Conservation (phyloP, 2,888 invertebrate genomes). For the Ypsolopha sequella region DNA sequence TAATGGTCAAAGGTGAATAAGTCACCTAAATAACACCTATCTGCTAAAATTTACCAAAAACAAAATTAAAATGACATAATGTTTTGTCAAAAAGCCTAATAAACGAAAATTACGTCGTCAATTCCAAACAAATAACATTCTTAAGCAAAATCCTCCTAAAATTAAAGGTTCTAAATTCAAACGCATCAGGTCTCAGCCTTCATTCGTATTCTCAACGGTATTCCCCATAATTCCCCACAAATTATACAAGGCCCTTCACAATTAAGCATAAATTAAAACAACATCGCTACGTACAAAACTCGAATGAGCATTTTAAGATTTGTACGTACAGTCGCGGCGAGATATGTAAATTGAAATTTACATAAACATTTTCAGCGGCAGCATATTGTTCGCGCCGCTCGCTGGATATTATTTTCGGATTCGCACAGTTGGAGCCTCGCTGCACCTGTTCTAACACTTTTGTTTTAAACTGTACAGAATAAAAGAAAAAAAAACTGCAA, state of each 20-base stretch:
- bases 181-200: no score
- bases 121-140: no score
- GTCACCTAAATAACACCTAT: no score
- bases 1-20: no score
- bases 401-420: not conserved
- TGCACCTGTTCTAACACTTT: constrained; percentile 1
- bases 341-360: constrained; percentile 36
- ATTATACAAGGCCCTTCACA: not conserved
- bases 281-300: not conserved
- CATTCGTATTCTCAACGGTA: no score
- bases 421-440: not conserved
- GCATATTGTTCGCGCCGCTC: constrained; percentile 13
- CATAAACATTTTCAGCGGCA: constrained; percentile 32
- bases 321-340: constrained; percentile 13
- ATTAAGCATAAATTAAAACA: constrained; percentile 1
- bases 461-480: not conserved
- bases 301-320: constrained; percentile 11
- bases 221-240: not conserved
- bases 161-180: no score
- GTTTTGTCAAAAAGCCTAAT: no score
- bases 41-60: no score
- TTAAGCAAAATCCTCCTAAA: no score
- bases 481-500: not conserved
- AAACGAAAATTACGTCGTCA: no score
- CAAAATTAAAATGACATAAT: no score